These are phyloP conservation scores for Polydrusus cervinus DNA, from an alignment of 2,888 invertebrate genomes.

Conservation along the genomic window DNA sequence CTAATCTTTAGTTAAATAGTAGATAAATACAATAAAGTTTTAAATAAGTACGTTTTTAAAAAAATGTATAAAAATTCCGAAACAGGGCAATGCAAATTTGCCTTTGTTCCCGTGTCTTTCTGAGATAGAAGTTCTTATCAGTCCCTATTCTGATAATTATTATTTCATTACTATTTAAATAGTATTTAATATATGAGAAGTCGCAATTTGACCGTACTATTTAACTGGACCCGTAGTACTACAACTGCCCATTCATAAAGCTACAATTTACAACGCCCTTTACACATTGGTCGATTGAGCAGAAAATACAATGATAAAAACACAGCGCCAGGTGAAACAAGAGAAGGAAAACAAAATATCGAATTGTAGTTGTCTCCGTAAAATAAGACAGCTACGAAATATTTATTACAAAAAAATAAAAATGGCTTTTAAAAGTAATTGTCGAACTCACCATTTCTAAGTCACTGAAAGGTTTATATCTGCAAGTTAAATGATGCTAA, in stretches of 20 bases:
- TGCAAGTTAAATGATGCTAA: slow-evolving; percentile 12
- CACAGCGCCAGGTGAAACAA: not conserved
- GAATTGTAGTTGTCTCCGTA: not conserved
- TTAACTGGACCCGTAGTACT: slow-evolving; percentile 16
- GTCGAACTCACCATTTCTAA: slow-evolving; percentile 26
- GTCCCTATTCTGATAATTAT: not conserved
- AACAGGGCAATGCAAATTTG: too few relatives aligned
- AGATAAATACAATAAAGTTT: too few relatives aligned
- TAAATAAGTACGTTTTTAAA: too few relatives aligned
- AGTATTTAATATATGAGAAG: not conserved
- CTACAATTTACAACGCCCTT: slow-evolving; percentile 38
- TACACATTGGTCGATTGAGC: slow-evolving; percentile 1
- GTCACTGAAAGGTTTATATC: slow-evolving; percentile 15
- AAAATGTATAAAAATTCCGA: too few relatives aligned
- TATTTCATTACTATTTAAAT: not conserved
- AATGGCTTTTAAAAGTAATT: not conserved
- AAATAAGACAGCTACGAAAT: not conserved
- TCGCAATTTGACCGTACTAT: not conserved
- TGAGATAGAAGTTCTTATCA: not conserved
- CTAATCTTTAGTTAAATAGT: too few relatives aligned
- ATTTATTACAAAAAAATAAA: too few relatives aligned
- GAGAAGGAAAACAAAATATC: not conserved
- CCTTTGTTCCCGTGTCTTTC: too few relatives aligned
- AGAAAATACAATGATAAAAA: slow-evolving; percentile 6
- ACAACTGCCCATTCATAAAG: slow-evolving; percentile 34